A percentile compares a stretch with the other conserved stretches of the same genome.
Conservation (phyloP, 2,113 vertebrate genomes). For the Colius striatus region DNA sequence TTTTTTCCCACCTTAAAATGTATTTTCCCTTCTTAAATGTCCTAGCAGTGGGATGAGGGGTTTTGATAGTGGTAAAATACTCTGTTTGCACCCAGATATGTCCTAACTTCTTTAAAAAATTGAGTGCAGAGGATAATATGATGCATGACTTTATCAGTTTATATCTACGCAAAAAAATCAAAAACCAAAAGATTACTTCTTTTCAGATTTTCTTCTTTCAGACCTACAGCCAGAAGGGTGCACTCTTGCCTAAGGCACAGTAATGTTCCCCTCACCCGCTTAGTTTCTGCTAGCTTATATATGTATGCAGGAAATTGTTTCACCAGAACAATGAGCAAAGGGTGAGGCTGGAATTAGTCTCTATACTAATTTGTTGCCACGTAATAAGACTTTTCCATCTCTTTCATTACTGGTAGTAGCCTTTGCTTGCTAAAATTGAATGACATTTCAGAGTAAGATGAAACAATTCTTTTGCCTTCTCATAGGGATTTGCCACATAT, state of each 20-base stretch:
- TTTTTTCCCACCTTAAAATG: not conserved
- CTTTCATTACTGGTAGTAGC: not conserved
- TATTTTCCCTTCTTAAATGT: not conserved
- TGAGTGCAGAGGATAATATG: not conserved
- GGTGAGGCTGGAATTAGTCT: not conserved
- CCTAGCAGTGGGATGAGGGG: not conserved
- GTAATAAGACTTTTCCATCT: not conserved
- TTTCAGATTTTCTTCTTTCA: not conserved
- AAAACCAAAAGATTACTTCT: accelerated
- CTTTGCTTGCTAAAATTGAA: not conserved
- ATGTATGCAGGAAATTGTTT: not conserved
- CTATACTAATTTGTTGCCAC: not conserved
- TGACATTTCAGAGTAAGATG: not conserved
- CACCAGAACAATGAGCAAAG: not conserved
- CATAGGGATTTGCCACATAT: accelerated
- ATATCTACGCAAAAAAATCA: accelerated
- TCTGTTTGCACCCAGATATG: not conserved
- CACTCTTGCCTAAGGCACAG: not conserved
- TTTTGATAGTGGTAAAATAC: not conserved
- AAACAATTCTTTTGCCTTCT: not conserved
- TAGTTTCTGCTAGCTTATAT: not conserved
- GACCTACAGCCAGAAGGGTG: not conserved
- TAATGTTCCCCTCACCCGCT: not conserved
- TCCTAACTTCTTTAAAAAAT: not conserved
- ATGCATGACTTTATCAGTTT: not conserved